phyloP scores from a whole-genome alignment of 1,140 invertebrate species.

The Drosophila repleta region DNA sequence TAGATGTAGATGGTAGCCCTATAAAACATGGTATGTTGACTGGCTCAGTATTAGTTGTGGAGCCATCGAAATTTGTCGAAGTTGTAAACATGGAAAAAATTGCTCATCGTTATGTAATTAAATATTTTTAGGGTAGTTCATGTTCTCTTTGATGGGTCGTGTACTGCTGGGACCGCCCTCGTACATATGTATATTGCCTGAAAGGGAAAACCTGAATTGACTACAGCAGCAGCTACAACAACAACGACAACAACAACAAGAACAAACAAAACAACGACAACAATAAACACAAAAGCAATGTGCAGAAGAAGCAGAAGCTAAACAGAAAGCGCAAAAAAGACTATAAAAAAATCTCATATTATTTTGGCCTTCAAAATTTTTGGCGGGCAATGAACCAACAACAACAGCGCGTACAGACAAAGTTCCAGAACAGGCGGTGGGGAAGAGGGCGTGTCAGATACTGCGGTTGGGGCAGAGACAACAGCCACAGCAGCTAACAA shows the following conservation, averaged over 20 bases:
- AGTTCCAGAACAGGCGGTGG: background rate
- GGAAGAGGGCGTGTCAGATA: constrained; percentile 2
- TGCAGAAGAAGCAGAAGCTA: constrained; percentile 57
- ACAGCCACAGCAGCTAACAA: constrained; percentile 26
- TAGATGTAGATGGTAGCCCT: no score
- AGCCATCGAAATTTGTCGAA: no score
- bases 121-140: no score
- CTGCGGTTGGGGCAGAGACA: background rate
- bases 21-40: no score
- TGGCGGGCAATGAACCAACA: constrained; percentile 83
- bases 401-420: constrained; percentile 65
- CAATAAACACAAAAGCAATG: constrained; percentile 54
- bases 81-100: no score
- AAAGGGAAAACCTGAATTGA: constrained; percentile 80
- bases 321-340: constrained; percentile 61
- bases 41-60: no score
- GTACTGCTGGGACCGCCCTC: no score
- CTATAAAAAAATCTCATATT: constrained; percentile 76
- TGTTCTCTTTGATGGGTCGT: no score
- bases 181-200: constrained; percentile 58
- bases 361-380: constrained; percentile 83
- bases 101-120: no score
- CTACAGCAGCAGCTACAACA: constrained; percentile 48
- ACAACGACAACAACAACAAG: constrained; percentile 11
- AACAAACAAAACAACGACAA: constrained; percentile 42